Percentiles rank a stretch among this genome's conserved stretches.
phyloP scores from a whole-genome alignment of 2,113 vertebrate genomes.

The Pogona vitticeps region DNA sequence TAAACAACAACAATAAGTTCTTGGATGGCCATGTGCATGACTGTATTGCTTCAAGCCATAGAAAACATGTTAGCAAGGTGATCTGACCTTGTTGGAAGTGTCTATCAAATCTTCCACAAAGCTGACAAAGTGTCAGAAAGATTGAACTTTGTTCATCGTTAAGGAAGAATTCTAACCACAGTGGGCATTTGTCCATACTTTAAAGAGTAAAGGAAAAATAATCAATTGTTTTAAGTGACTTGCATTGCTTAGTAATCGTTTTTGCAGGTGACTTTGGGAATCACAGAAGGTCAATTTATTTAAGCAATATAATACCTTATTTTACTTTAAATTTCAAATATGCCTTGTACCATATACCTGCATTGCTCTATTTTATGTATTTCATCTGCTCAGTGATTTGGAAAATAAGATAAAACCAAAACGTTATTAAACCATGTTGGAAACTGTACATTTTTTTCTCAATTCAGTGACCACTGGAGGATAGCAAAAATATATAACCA shows the following conservation, averaged over 20 bases:
- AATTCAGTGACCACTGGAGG: conserved; percentile 13
- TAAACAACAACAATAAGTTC: too few relatives aligned
- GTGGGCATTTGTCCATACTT: neutral
- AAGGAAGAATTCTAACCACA: neutral
- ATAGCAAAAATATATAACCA: conserved; percentile 10
- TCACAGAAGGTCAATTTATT: neutral
- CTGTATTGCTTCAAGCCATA: neutral
- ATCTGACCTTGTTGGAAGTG: neutral
- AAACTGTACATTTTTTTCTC: neutral
- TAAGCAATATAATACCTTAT: neutral
- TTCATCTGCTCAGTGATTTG: conserved; percentile 11
- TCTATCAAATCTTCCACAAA: neutral
- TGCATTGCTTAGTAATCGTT: conserved; percentile 10
- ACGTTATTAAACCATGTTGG: conserved; percentile 16
- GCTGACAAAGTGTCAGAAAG: neutral
- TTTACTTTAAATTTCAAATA: conserved; percentile 15
- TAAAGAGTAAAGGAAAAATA: neutral
- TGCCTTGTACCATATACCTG: neutral
- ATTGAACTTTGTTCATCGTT: neutral
- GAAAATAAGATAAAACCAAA: conserved; percentile 40
- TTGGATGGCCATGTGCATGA: neutral
- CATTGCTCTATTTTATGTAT: neutral
- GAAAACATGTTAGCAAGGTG: neutral
- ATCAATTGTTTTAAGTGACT: neutral
- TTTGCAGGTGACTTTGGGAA: conserved; percentile 25